phyloP scores from a whole-genome alignment of 2,113 vertebrate genomes.

The Redunca redunca region DNA sequence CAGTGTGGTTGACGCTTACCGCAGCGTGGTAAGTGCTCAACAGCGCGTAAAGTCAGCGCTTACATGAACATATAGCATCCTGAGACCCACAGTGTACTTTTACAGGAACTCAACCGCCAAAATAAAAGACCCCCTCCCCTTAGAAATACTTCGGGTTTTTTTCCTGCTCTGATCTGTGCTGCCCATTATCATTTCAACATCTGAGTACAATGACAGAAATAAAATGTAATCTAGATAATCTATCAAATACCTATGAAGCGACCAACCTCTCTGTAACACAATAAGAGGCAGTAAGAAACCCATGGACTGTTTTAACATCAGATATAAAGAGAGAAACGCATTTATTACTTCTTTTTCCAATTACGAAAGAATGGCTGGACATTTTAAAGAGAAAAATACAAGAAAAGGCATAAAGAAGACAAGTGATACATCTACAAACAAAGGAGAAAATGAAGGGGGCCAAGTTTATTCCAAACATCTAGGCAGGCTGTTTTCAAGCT shows the following conservation, averaged over 20 bases:
- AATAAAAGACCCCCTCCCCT: background rate
- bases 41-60: fast-evolving
- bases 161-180: background rate
- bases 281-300: background rate
- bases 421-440: background rate
- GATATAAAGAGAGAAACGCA: background rate
- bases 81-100: background rate
- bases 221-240: background rate
- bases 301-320: fast-evolving
- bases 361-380: background rate
- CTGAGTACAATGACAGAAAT: background rate
- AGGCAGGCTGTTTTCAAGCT: background rate
- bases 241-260: background rate
- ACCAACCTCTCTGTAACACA: background rate
- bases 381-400: background rate
- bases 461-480: background rate
- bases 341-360: background rate
- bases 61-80: fast-evolving
- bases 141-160: too few species aligned
- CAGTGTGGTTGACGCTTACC: background rate
- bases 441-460: background rate
- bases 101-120: background rate
- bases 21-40: background rate
- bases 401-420: background rate
- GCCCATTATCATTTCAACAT: background rate